phyloP scores from a whole-genome alignment of 2,797 vertebrate genomes.

The Rhinatrema bivittatum region DNA sequence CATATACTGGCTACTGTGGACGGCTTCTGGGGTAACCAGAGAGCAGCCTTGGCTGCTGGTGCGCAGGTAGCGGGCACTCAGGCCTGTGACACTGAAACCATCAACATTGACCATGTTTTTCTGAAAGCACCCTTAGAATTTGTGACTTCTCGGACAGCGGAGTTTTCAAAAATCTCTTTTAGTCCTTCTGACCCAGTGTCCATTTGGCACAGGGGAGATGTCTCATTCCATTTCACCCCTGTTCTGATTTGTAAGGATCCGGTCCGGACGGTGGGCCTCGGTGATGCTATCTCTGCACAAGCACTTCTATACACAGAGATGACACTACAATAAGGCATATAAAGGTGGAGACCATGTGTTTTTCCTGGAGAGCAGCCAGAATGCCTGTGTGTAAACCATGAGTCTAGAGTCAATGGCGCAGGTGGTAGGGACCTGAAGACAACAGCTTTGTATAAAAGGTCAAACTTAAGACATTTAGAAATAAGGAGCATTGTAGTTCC shows the following conservation, averaged over 20 bases:
- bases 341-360: background rate
- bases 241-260: conserved; percentile 87
- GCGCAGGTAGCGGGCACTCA: conserved; percentile 82
- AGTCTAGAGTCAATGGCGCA: too few species aligned
- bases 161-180: conserved; percentile 50
- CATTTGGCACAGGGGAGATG: conserved; percentile 68
- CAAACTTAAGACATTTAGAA: too few species aligned
- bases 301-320: conserved; percentile 84
- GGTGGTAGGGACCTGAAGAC: too few species aligned
- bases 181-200: conserved; percentile 70
- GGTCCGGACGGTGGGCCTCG: conserved; percentile 85
- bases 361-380: background rate
- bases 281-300: conserved; percentile 91
- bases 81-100: conserved; percentile 70
- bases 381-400: too few species aligned
- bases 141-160: conserved; percentile 62
- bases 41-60: conserved; percentile 78
- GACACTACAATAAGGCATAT: conserved; percentile 22
- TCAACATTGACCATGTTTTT: conserved; percentile 67
- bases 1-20: conserved; percentile 87
- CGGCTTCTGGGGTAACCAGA: conserved; percentile 88
- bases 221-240: conserved; percentile 81
- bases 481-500: too few species aligned
- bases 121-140: conserved; percentile 78
- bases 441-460: too few species aligned